A percentile compares a stretch with the other conserved stretches of the same genome.
Conservation (phyloP, 2,113 vertebrate genomes). For the Pachyramphus minor region DNA sequence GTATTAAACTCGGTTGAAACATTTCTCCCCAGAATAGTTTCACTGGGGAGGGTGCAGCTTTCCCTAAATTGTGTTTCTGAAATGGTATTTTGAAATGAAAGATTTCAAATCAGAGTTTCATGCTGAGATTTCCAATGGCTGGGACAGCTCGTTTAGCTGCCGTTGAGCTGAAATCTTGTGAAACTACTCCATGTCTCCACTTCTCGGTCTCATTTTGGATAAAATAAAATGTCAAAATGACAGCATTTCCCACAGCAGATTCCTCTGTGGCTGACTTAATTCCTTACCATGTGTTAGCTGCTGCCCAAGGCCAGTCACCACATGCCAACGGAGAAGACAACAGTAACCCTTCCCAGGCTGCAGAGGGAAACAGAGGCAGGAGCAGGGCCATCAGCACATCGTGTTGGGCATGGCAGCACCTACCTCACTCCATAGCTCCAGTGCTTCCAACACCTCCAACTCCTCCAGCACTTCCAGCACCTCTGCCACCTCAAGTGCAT, state of each 20-base stretch:
- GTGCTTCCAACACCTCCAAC: rapidly evolving
- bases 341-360: rapidly evolving
- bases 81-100: not conserved
- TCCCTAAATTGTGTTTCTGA: not conserved
- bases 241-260: not conserved
- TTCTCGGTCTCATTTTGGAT: not conserved
- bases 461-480: not conserved
- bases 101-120: not conserved
- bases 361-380: not conserved
- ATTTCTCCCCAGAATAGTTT: not conserved
- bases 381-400: rapidly evolving
- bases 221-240: not conserved
- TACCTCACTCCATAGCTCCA: not conserved
- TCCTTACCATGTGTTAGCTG: not conserved
- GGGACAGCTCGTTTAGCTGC: not conserved
- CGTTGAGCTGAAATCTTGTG: not conserved
- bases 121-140: not conserved
- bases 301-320: not conserved
- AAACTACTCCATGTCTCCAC: not conserved
- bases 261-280: not conserved
- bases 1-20: not conserved
- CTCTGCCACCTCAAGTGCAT: rapidly evolving
- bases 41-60: not conserved
- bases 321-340: rapidly evolving
- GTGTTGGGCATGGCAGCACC: not conserved